phyloP scores from a whole-genome alignment of 2,797 vertebrate genomes.

The Heliangelus exortis region DNA sequence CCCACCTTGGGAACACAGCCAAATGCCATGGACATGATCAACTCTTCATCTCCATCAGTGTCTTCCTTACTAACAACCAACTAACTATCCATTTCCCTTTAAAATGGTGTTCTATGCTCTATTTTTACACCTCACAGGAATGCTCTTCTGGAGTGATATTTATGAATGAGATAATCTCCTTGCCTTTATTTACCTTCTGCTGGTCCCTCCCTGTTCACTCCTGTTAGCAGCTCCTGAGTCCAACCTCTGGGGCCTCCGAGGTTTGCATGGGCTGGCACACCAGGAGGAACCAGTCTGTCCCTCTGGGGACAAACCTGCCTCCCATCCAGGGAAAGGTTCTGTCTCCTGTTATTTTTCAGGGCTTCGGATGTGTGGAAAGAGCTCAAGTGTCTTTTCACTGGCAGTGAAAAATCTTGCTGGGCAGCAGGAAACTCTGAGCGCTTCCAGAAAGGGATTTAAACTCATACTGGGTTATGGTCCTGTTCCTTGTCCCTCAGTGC shows the following conservation, averaged over 20 bases:
- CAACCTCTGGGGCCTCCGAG: neutral
- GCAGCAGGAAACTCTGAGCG: neutral
- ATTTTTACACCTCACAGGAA: neutral
- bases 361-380: neutral
- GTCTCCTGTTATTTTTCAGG: neutral
- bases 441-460: neutral
- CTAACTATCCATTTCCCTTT: neutral
- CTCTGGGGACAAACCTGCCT: neutral
- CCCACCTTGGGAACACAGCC: neutral
- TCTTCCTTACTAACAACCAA: rapidly evolving
- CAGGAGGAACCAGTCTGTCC: neutral
- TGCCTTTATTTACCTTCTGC: neutral
- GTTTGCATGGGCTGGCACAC: rapidly evolving
- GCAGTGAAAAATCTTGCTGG: neutral
- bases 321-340: neutral
- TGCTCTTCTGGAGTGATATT: neutral
- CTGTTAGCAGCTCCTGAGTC: neutral
- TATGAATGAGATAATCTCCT: neutral
- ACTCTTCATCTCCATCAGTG: neutral
- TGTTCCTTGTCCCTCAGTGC: rapidly evolving
- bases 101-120: neutral
- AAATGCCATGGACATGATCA: rapidly evolving
- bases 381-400: neutral
- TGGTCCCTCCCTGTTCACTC: neutral
- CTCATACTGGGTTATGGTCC: neutral